Evolutionary conservation across 2,888 invertebrate genomes (phyloP).

Genomic region (Cataglyphis livida): DNA sequence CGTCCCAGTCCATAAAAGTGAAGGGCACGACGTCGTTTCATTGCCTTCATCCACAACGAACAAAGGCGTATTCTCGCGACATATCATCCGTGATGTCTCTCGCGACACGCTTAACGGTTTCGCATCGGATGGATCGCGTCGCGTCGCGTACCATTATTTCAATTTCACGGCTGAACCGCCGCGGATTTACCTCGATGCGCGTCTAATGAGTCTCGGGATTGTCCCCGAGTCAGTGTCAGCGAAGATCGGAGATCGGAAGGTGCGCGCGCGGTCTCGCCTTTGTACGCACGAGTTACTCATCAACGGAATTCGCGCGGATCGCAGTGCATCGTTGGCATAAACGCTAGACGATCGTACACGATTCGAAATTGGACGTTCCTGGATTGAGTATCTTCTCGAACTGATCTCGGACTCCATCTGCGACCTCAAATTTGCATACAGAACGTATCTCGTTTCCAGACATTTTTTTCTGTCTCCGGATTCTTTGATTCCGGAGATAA

Average conservation of each 20-base stretch:
- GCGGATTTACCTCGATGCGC: conserved; percentile 67
- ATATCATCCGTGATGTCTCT: conserved; percentile 57
- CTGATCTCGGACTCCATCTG: background rate
- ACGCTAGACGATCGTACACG: background rate
- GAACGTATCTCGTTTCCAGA: background rate
- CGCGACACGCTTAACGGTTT: conserved; percentile 64
- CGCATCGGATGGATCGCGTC: conserved; percentile 56
- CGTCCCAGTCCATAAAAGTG: background rate
- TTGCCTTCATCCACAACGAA: conserved; percentile 52
- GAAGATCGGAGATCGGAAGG: conserved; percentile 59
- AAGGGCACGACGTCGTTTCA: background rate
- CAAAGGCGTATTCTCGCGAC: conserved; percentile 58
- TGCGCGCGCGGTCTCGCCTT: conserved; percentile 16
- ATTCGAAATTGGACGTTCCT: background rate
- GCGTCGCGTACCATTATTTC: conserved; percentile 73
- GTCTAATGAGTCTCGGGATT: conserved; percentile 68
- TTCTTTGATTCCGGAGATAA: background rate
- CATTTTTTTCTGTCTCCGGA: background rate
- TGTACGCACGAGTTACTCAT: conserved; percentile 71
- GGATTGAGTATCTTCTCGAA: background rate
- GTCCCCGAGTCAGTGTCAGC: conserved; percentile 61
- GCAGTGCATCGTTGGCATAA: conserved; percentile 63
- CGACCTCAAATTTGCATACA: conserved; percentile 38
- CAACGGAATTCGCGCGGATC: conserved; percentile 62
- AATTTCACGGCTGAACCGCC: conserved; percentile 74